phyloP scores from a whole-genome alignment of 92 coral and sea anemone genomes.

The Phenganax stokvisi region DNA sequence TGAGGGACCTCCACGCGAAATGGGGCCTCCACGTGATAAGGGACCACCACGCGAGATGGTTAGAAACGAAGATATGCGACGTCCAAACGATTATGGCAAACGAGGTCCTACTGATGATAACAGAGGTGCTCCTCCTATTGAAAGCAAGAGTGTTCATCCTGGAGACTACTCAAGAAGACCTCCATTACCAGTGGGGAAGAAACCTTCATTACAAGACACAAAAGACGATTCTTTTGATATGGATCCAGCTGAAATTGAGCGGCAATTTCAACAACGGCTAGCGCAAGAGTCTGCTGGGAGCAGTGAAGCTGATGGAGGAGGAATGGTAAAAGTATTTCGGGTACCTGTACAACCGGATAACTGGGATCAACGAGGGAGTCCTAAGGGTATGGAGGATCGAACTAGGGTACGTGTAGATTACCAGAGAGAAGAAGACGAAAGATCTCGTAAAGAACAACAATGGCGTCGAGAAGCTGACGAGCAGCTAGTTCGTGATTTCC shows the following conservation, averaged over 20 bases:
- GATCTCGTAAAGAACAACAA: slow-evolving; percentile 53
- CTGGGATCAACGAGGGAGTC: slow-evolving; percentile 47
- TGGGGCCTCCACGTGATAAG: neutral
- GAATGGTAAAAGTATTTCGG: slow-evolving; percentile 74
- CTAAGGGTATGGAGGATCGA: slow-evolving; percentile 59
- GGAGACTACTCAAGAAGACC: neutral
- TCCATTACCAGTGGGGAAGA: neutral
- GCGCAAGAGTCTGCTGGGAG: slow-evolving; percentile 60
- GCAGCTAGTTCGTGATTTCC: slow-evolving; percentile 44
- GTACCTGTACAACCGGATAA: slow-evolving; percentile 77
- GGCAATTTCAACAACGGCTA: slow-evolving; percentile 77
- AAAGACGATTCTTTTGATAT: slow-evolving; percentile 43
- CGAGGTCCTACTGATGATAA: neutral
- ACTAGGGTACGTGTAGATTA: slow-evolving; percentile 55
- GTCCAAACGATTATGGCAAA: slow-evolving; percentile 7
- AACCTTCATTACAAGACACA: neutral
- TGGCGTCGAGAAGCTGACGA: slow-evolving; percentile 75
- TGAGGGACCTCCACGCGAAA: slow-evolving; percentile 4
- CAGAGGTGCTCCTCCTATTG: slow-evolving; percentile 10
- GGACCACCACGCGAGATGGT: neutral
- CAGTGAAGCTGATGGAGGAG: slow-evolving; percentile 58
- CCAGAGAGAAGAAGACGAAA: slow-evolving; percentile 67
- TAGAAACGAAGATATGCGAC: neutral
- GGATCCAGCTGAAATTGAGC: slow-evolving; percentile 76
- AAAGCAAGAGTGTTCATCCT: neutral